Percentiles rank a stretch among this genome's conserved stretches.
phyloP scores from a whole-genome alignment of 2,113 vertebrate species.

The Mustela nigripes region DNA sequence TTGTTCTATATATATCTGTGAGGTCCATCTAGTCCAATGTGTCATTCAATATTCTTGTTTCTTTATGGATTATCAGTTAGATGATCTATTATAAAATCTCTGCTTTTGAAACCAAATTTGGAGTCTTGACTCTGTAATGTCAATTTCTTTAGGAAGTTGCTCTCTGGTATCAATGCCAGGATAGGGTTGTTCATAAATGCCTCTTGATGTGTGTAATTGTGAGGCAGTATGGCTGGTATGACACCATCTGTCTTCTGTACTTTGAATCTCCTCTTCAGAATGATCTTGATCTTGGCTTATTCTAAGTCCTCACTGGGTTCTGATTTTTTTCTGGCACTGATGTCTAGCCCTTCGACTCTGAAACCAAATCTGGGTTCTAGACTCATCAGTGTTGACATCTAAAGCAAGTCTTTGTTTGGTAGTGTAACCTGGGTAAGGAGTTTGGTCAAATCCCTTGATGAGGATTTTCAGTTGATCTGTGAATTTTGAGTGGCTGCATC shows the following conservation, averaged over 20 bases:
- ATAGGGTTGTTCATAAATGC: constrained; percentile 25
- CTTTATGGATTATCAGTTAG: no score
- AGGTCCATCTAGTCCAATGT: no score
- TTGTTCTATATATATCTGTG: no score
- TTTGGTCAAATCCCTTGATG: not conserved
- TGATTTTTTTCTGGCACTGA: not conserved
- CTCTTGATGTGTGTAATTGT: not conserved
- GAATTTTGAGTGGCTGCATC: not conserved
- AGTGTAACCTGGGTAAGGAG: not conserved
- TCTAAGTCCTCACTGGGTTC: not conserved
- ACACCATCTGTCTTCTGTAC: not conserved
- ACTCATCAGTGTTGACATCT: not conserved
- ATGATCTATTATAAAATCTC: no score
- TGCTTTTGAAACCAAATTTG: not conserved
- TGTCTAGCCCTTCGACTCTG: constrained; percentile 38
- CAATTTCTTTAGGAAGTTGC: constrained; percentile 41
- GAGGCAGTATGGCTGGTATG: not conserved
- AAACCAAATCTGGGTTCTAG: constrained; percentile 66
- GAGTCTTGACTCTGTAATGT: constrained; percentile 47
- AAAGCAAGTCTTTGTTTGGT: not conserved
- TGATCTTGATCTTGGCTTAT: not conserved
- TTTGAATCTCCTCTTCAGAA: no score
- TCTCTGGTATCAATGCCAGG: constrained; percentile 34
- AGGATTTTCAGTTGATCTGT: constrained; percentile 37
- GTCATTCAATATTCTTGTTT: no score